Percentiles rank a stretch among this genome's conserved stretches.
These are phyloP conservation scores for Atlantisia rogersi DNA, from an alignment of 2,113 vertebrate genomes.

Conservation along the genomic window DNA sequence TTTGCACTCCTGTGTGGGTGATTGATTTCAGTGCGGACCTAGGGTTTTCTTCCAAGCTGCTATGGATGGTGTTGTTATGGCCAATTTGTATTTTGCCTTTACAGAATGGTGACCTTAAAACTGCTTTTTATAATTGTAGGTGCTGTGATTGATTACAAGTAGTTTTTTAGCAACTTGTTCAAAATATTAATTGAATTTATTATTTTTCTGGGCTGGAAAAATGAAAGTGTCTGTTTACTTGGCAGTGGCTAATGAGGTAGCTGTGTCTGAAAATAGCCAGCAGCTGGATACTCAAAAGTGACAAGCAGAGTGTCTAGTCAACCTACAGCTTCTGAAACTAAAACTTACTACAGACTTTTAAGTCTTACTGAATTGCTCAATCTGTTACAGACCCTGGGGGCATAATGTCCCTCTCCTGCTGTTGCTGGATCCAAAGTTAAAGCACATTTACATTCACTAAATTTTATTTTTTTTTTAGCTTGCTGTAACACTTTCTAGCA, in stretches of 20 bases:
- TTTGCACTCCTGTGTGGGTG: not conserved
- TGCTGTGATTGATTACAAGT: not conserved
- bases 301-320: not conserved
- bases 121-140: not conserved
- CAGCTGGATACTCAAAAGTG: not conserved
- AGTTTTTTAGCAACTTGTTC: not conserved
- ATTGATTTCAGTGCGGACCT: rapidly evolving
- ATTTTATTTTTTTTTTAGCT: not conserved
- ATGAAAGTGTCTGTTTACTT: not conserved
- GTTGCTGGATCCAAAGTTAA: not conserved
- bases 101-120: not conserved
- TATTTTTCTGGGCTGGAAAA: not conserved
- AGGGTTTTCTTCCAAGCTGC: not conserved
- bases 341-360: not conserved
- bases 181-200: not conserved
- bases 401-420: not conserved
- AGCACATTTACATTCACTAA: not conserved
- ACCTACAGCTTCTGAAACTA: not conserved
- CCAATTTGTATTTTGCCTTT: not conserved
- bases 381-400: rapidly evolving
- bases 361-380: not conserved
- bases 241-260: not conserved
- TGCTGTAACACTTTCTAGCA: not conserved
- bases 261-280: not conserved
- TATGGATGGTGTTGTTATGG: not conserved